Evolutionary conservation across 2,888 invertebrate genomes (phyloP).

Genomic region (Dyspetes luteomarginatus): DNA sequence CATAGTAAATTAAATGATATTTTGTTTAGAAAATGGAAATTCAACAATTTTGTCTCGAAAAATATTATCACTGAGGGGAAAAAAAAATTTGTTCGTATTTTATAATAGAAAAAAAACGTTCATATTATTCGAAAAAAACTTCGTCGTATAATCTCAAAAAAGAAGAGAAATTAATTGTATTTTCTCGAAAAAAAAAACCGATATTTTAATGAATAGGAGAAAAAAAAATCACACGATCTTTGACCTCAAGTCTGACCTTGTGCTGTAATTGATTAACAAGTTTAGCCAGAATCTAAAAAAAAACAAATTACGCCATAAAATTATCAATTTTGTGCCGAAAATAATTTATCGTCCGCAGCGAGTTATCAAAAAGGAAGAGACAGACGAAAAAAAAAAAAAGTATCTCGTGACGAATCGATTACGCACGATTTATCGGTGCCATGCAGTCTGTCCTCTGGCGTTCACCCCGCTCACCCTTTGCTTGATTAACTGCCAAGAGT

Average conservation of each 20-base stretch:
- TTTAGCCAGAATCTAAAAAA: not conserved
- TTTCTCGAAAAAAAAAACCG: not conserved
- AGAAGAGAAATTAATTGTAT: not conserved
- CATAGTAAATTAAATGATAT: too few relatives aligned
- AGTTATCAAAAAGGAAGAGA: not conserved
- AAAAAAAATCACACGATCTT: not conserved
- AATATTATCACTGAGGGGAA: too few relatives aligned
- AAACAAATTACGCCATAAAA: not conserved
- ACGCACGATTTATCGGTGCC: conserved; percentile 70
- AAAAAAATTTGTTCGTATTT: not conserved
- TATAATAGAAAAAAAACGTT: too few relatives aligned
- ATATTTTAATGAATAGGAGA: not conserved
- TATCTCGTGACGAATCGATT: conserved; percentile 37
- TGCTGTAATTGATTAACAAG: not conserved
- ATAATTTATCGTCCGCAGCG: not conserved
- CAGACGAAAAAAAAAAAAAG: not conserved
- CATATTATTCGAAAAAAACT: not conserved
- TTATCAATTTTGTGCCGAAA: not conserved
- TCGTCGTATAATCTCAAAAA: not conserved
- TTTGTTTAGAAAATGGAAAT: too few relatives aligned
- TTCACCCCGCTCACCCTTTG: conserved; percentile 18
- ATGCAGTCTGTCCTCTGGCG: conserved; percentile 72
- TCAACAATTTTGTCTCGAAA: too few relatives aligned
- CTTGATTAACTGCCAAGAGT: conserved; percentile 54
- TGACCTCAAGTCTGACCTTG: not conserved